Conservation (phyloP, 2,888 invertebrate species). For the Cactoblastis cactorum region DNA sequence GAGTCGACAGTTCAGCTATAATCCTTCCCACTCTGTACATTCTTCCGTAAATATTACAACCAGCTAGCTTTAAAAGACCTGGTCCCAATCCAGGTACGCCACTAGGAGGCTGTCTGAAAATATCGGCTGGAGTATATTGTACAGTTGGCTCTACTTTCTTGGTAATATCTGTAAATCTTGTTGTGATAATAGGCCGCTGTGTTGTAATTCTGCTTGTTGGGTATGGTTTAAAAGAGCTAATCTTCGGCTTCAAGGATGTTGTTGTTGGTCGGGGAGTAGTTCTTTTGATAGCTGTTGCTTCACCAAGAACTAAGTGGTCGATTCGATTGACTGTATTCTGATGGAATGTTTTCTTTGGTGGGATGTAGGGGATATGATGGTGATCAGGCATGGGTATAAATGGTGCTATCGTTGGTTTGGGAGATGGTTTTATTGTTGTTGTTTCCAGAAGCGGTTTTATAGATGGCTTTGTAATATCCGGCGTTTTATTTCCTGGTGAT, state of each 20-base stretch:
- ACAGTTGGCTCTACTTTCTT: conserved; percentile 29
- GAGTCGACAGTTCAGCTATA: conserved; percentile 89
- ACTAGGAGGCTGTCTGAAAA: conserved; percentile 33
- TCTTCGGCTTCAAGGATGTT: conserved; percentile 26
- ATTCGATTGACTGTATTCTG: conserved; percentile 57
- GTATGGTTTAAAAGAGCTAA: conserved; percentile 21
- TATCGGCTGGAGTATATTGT: conserved; percentile 31
- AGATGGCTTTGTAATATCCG: conserved; percentile 22
- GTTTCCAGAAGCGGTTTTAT: conserved; percentile 18
- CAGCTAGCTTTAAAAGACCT: conserved; percentile 87
- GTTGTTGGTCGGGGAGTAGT: conserved; percentile 40
- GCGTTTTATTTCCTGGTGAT: conserved; percentile 17
- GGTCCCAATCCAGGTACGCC: conserved; percentile 54
- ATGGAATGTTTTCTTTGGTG: conserved; percentile 38
- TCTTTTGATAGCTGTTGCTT: conserved; percentile 59
- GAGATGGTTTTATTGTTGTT: conserved; percentile 26
- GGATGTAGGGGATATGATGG: conserved; percentile 31
- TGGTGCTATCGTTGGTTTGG: conserved; percentile 32
- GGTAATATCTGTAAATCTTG: conserved; percentile 16
- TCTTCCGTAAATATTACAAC: conserved; percentile 93
- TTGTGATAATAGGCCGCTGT: conserved; percentile 14
- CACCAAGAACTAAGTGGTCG: conserved; percentile 67
- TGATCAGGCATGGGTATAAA: conserved; percentile 51
- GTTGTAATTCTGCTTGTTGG: conserved; percentile 23
- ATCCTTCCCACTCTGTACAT: conserved; percentile 92